Conservation (phyloP, 2,888 invertebrate species). For the Megastigmus dorsalis region DNA sequence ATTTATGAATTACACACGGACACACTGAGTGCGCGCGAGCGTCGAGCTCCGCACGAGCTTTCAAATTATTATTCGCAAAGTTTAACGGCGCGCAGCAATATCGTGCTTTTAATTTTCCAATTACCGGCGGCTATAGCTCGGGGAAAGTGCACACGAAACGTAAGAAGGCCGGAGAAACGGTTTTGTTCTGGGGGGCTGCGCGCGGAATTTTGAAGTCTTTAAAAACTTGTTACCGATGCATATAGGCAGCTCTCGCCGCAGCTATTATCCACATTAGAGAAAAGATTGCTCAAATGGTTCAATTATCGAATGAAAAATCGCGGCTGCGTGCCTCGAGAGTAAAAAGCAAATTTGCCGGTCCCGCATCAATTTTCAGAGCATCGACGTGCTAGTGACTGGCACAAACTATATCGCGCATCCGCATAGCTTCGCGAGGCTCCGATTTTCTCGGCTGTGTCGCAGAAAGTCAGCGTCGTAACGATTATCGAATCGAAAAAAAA, state of each 20-base stretch:
- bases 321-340: neutral
- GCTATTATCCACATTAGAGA: slow-evolving; percentile 27
- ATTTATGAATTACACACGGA: too few species aligned
- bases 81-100: too few species aligned
- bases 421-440: slow-evolving; percentile 26
- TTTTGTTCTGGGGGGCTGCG: too few species aligned
- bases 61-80: too few species aligned
- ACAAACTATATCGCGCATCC: slow-evolving; percentile 22
- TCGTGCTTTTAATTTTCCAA: too few species aligned
- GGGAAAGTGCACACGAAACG: too few species aligned
- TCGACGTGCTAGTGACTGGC: slow-evolving; percentile 10
- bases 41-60: too few species aligned
- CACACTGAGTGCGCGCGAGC: too few species aligned
- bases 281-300: slow-evolving; percentile 35
- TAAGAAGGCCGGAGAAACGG: too few species aligned
- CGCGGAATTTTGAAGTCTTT: too few species aligned
- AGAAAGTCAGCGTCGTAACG: slow-evolving; percentile 9
- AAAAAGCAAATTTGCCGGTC: slow-evolving; percentile 19
- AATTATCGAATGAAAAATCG: slow-evolving; percentile 34
- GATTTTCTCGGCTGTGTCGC: slow-evolving; percentile 31
- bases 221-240: slow-evolving; percentile 14
- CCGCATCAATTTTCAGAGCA: slow-evolving; percentile 20
- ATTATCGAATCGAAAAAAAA: slow-evolving; percentile 10
- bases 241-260: too few species aligned
- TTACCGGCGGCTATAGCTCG: too few species aligned